Conservation (phyloP, 2,797 vertebrate species). For the Propithecus deckenii region DNA sequence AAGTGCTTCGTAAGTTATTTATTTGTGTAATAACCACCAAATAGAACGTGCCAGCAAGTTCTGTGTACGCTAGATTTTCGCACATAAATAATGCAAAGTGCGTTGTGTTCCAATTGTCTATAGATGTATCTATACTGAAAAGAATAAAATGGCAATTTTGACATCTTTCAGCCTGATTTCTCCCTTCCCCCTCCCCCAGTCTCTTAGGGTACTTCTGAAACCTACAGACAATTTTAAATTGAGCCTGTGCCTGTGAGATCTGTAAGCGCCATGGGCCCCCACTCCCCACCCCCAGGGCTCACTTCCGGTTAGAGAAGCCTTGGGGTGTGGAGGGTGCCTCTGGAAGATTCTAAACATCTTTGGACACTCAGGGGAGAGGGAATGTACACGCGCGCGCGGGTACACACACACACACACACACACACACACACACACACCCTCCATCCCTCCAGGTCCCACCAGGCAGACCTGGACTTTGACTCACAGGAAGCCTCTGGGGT, state of each 20-base stretch:
- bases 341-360: not conserved
- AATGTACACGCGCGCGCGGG: not conserved
- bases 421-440: not conserved
- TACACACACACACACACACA: too few species aligned
- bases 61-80: not conserved
- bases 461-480: not conserved
- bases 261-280: not conserved
- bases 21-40: not conserved
- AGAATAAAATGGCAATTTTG: not conserved
- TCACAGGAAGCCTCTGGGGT: not conserved
- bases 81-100: not conserved
- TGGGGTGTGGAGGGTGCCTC: not conserved
- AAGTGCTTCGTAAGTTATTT: not conserved
- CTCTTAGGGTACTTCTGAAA: not conserved
- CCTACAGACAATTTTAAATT: not conserved
- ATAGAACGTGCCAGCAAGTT: not conserved
- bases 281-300: not conserved
- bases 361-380: not conserved
- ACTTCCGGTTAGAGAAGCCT: not conserved
- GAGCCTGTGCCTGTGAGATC: fast-evolving
- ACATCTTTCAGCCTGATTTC: not conserved
- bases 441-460: not conserved
- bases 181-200: not conserved
- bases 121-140: not conserved
- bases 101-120: not conserved